Conservation (phyloP, 2,888 invertebrate genomes). For the Phymatocera aterrima region DNA sequence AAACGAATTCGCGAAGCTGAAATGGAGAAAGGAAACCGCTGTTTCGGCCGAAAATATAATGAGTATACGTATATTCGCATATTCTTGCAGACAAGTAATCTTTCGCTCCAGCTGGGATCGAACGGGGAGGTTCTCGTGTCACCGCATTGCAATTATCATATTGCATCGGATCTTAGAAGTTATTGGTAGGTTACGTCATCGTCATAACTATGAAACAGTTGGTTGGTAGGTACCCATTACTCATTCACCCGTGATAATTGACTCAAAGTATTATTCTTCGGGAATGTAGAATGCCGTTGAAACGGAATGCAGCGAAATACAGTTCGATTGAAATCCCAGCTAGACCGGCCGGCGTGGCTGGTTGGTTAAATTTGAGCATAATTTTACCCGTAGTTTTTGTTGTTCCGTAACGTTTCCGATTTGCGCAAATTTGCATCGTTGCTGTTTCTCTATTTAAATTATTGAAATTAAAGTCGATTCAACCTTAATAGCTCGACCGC, state of each 20-base stretch:
- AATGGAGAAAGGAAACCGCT: not conserved
- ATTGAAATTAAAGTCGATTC: slow-evolving; percentile 30
- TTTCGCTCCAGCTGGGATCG: not conserved
- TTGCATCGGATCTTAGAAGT: too few relatives aligned
- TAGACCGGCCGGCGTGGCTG: not conserved
- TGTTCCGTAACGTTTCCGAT: slow-evolving; percentile 19
- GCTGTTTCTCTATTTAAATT: slow-evolving; percentile 38
- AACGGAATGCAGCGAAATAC: not conserved
- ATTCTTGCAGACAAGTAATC: not conserved
- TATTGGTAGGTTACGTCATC: too few relatives aligned
- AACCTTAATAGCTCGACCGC: slow-evolving; percentile 28
- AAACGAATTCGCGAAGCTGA: slow-evolving; percentile 2
- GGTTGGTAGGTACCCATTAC: too few relatives aligned
- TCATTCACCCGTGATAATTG: too few relatives aligned
- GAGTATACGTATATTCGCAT: not conserved
- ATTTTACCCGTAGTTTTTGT: not conserved
- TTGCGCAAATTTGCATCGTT: slow-evolving; percentile 34
- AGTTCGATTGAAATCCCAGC: not conserved
- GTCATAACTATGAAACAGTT: too few relatives aligned
- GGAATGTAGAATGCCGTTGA: not conserved
- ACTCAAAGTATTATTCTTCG: not conserved
- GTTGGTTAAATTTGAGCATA: slow-evolving; percentile 7
- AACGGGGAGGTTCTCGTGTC: too few relatives aligned
- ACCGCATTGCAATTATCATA: too few relatives aligned
- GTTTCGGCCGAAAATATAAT: not conserved